phyloP scores from a whole-genome alignment of 1,140 invertebrate genomes.

The Hycleus phaleratus region DNA sequence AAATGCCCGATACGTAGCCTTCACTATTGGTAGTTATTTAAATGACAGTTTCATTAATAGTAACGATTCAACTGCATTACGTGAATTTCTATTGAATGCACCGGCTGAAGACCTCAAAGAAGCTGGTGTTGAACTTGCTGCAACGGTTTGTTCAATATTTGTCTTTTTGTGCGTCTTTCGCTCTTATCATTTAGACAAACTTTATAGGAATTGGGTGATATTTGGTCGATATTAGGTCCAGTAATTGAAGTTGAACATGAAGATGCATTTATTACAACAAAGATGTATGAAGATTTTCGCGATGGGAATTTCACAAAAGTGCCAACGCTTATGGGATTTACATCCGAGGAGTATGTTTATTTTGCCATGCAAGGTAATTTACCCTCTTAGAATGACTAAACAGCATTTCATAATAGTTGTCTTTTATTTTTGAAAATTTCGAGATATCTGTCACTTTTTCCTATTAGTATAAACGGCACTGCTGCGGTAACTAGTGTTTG shows the following conservation, averaged over 20 bases:
- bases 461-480: too few species aligned
- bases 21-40: slow-evolving; percentile 1
- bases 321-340: slow-evolving; percentile 4
- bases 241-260: slow-evolving; percentile 1
- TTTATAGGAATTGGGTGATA: background rate
- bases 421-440: too few species aligned
- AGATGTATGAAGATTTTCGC: background rate
- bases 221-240: background rate
- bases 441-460: too few species aligned
- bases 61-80: slow-evolving; percentile 6
- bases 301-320: slow-evolving; percentile 1
- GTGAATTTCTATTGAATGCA: slow-evolving; percentile 3
- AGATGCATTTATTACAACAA: background rate
- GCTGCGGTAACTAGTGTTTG: too few species aligned
- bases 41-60: slow-evolving; percentile 3
- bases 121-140: background rate
- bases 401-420: too few species aligned
- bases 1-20: slow-evolving; percentile 1
- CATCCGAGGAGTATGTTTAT: background rate
- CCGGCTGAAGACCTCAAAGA: slow-evolving; percentile 8
- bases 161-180: too few species aligned
- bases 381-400: too few species aligned
- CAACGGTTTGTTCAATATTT: background rate
- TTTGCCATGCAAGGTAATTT: too few species aligned
- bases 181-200: background rate